Evolutionary conservation across 2,113 vertebrate species (phyloP), one percentile per base, ranked within the genome.

Genomic region (Clarias magur): DNA sequence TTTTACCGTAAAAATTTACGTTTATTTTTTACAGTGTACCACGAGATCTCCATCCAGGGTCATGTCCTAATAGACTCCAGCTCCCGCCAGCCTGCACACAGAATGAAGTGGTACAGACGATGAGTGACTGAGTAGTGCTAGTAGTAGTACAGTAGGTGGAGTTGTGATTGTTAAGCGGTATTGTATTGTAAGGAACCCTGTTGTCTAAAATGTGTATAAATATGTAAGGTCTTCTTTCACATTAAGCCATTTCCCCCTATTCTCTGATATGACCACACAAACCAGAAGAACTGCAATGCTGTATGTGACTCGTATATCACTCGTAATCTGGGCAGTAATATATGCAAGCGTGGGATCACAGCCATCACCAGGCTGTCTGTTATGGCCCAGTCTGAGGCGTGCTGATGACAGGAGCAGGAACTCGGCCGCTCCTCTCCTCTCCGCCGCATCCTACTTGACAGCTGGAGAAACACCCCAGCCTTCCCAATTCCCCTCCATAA

Each of bases 361-460:
- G 91, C 86, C 90, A 93, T 94, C 92, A 90, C 91, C 80, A 54
- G 89, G 92, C 92, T 94, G 94, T 94, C 94, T 94, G 92, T 93
- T 94, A 93, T 88, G 54, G 63, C 92, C 91, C 91, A 90, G 89
- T 90, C 93, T 91, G 91, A 90, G 92, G 80, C 85, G 89, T 88
- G 87, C 83, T 87, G 91, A 93, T 94, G 93, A 93, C 91, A 93
- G 92, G 91, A 89, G 88, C 2, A 86, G 79, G 75, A 87, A 82
- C 76, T 82, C 30, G 68, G 79, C 80, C 80, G 72, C 80, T 68
- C 68, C 88, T 89, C 79, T 63, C 76, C 42, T 89, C 79, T 63
- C 76, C 42, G 62, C 82, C 82, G 87, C 89, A 84, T 87, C 84
- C 9, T 56, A 92, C 89, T 89, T 93, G 93, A 94, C 93, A 92